phyloP scores from a whole-genome alignment of 2,888 invertebrate species.

The Andrena bucephala region DNA sequence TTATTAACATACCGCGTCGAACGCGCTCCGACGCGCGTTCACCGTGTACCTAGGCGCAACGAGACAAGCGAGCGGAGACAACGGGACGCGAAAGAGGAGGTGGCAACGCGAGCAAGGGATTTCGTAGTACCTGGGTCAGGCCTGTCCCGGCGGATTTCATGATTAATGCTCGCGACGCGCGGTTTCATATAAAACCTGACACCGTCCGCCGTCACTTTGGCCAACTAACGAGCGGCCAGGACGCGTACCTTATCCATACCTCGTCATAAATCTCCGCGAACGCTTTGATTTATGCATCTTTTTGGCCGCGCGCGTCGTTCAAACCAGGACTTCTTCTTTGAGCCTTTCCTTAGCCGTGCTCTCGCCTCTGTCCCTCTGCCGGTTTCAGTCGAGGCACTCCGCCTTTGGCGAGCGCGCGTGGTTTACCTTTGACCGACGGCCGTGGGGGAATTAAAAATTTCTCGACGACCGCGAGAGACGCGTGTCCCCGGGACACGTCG shows the following conservation, averaged over 20 bases:
- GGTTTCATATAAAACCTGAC: conserved; percentile 73
- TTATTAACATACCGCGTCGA: conserved; percentile 53
- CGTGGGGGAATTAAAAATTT: conserved; percentile 41
- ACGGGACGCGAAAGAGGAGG: neutral
- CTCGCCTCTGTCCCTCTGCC: neutral
- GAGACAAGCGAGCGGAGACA: conserved; percentile 30
- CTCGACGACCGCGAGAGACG: conserved; percentile 2
- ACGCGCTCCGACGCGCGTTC: conserved; percentile 31
- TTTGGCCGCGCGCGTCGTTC: conserved; percentile 20
- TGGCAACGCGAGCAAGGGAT: conserved; percentile 24
- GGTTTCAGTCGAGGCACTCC: conserved; percentile 5
- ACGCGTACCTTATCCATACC: conserved; percentile 71
- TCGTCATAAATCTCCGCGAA: conserved; percentile 66
- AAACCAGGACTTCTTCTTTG: conserved; percentile 29
- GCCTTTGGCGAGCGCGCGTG: conserved; percentile 12
- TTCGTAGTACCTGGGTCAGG: conserved; percentile 25
- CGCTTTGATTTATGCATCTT: conserved; percentile 70
- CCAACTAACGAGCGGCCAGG: conserved; percentile 70
- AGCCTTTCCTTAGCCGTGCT: neutral
- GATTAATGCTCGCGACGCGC: conserved; percentile 70
- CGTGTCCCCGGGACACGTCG: conserved; percentile 1
- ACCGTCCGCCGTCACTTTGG: conserved; percentile 66
- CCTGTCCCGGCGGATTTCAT: conserved; percentile 56
- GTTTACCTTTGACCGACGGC: conserved; percentile 49
- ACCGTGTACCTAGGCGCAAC: conserved; percentile 10